Base-by-base conservation (phyloP, 2,113 vertebrate genomes). In the Oncorhynchus masou region DNA sequence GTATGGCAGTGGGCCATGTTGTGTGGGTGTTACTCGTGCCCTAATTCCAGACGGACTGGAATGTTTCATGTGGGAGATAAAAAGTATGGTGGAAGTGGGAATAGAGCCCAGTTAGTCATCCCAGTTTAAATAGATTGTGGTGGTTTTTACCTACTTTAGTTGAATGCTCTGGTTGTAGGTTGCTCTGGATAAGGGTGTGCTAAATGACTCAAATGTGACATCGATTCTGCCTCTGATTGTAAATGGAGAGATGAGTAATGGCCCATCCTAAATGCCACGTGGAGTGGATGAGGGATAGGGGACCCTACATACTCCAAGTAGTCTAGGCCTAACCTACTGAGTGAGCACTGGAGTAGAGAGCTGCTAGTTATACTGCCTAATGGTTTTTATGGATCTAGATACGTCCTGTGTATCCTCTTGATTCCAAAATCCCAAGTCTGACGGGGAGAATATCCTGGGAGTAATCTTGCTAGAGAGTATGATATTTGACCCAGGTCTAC, bases 11-110 rank as follows among this genome's bases (percentile, higher is more conserved):
- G 51, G 4, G 51, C 16, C 5, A 15, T 54, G 39, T 79, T 76
- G 75, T 76, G 75, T 75, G 76, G 84, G 75, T 70, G 73, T 85
- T 82, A 69, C 60, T 85, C 25, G 5, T 51, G 49, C 74, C 67
- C 65, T 83, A 79, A 86, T 49, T 83, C 85, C 70, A 70, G 73
- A 45, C 79, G 80, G 86, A 81, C 75, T 84, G 84, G 79, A 27
- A 3, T 45, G 68, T 88, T 90, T 83, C 82, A 85, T 74, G 65
- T n/a, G 75, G 82, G 76, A 87, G 87, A 79, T 81, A 79, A 76
- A 16, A 85, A 85, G 85, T 83, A 81, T 83, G 87, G 81, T 78
- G 70, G 81, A 81, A 86, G 79, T 81, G 76, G 82, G 82, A 87
- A 85, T 82, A 84, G 19, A 74, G 73, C 73, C 5, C 25, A 88